Evolutionary conservation across 1,140 invertebrate species (phyloP), one percentile per base, ranked within the genome.

Genomic region (Phenacoccus solenopsis): DNA sequence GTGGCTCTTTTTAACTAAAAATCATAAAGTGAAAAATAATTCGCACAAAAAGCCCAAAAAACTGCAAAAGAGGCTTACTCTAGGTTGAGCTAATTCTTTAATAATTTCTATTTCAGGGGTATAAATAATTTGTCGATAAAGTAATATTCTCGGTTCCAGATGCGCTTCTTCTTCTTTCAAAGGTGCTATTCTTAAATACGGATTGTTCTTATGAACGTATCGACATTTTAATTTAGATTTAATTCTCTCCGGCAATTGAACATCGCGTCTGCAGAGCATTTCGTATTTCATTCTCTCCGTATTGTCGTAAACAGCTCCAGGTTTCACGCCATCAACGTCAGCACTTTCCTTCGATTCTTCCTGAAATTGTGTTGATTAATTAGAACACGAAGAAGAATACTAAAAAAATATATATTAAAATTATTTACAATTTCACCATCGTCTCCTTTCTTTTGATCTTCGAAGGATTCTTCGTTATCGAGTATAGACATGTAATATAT

Each of bases 1-100:
- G 96, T 98, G 0, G 97, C 96, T 74, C 96, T 83, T 73, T 86
- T 87, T 76, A 99, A 90, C 88, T 95, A 79, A 76, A 89, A 86
- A 10, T 84, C 84, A 0, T 16, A 49, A 32, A 49, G 5, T n/a
- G 38, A 49, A 49, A 49, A 49, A 49, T 5, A 49, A 2, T 16
- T 49, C 9, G 3, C 20, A 1, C 22, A 64, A 25, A 64, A 64
- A 64, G 21, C 16, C 7, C 56, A 7, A 64, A 64, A 10, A 90
- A 9, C 25, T 22, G 25, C 87, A 49, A 90, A 82, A 25, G 25
- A 30, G 10, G 59, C 38, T 49, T n/a, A 49, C 38, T 49, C 38
- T 10, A 16, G 13, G 3, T n/a, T 49, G 13, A n/a, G 38, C 13
- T 49, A 16, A 16, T 49, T 49, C 38, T 76, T 88, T 84, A 59